Percentiles rank a stretch among this genome's conserved stretches.
Evolutionary conservation across 1,140 invertebrate species (phyloP).

Genomic region (Probaryconus sp.): DNA sequence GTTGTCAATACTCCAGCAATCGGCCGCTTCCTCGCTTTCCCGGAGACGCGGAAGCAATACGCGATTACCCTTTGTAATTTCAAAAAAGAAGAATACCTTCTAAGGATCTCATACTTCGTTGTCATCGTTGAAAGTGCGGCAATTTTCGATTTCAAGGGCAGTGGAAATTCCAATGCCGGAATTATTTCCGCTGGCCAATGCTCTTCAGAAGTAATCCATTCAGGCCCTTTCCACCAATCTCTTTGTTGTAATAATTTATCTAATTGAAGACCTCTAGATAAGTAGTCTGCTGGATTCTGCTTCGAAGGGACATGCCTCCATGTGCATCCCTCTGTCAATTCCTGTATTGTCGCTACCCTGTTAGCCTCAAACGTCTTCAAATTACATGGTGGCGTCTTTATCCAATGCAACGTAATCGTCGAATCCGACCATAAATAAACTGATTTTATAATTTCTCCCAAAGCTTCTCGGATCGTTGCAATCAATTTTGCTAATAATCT

Average conservation of each 20-base stretch:
- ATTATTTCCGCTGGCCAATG: conserved; percentile 1
- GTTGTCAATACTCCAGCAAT: too few relatives aligned
- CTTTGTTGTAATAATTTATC: background rate
- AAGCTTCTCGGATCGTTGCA: background rate
- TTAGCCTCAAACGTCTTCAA: background rate
- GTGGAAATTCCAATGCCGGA: background rate
- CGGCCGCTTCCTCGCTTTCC: too few relatives aligned
- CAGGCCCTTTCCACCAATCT: conserved; percentile 7
- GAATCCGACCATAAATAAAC: conserved; percentile 17
- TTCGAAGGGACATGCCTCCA: conserved; percentile 30
- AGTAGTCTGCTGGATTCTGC: conserved; percentile 63
- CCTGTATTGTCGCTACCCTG: background rate
- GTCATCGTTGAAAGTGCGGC: background rate
- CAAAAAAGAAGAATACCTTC: background rate
- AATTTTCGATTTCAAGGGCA: background rate
- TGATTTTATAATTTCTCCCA: background rate
- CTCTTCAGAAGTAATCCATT: background rate
- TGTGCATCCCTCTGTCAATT: background rate
- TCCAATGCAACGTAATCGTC: conserved; percentile 15
- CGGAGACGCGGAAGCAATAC: background rate
- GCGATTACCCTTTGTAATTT: background rate
- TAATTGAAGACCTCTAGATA: conserved; percentile 46
- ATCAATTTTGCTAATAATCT: conserved; percentile 1
- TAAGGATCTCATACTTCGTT: background rate
- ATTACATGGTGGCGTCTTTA: background rate